Percentiles rank a stretch among this genome's conserved stretches.
These are phyloP conservation scores for Cyanoliseus patagonus DNA, from an alignment of 2,113 vertebrate species.

Conservation along the genomic window DNA sequence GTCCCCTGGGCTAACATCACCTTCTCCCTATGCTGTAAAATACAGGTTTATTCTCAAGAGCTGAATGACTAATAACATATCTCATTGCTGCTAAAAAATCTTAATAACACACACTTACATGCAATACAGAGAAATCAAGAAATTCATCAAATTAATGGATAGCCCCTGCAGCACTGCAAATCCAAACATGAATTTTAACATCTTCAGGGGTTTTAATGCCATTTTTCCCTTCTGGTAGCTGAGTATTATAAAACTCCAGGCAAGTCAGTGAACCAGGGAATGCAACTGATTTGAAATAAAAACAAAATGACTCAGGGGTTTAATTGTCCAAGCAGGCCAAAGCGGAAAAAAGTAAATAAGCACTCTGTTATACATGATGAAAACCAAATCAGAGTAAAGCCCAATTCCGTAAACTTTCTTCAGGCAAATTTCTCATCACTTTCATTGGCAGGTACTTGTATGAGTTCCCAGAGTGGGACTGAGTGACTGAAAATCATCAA, in stretches of 20 bases:
- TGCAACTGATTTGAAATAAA: slow-evolving; percentile 46
- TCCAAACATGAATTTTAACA: slow-evolving; percentile 35
- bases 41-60: neutral
- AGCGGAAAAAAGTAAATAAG: slow-evolving; percentile 39
- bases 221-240: slow-evolving; percentile 29
- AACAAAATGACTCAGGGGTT: slow-evolving; percentile 52
- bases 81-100: slow-evolving; percentile 4
- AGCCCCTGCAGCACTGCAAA: slow-evolving; percentile 36
- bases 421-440: slow-evolving; percentile 47
- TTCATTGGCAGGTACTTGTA: neutral
- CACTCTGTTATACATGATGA: slow-evolving; percentile 38
- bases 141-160: slow-evolving; percentile 44
- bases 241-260: slow-evolving; percentile 19
- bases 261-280: slow-evolving; percentile 8
- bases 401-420: slow-evolving; percentile 32
- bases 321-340: slow-evolving; percentile 43
- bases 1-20: neutral
- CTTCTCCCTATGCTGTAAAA: neutral
- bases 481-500: slow-evolving; percentile 10
- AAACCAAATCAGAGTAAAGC: slow-evolving; percentile 23
- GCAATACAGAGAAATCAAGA: neutral
- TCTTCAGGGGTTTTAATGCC: slow-evolving; percentile 15
- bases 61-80: neutral
- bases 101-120: neutral
- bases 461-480: neutral